These are phyloP conservation scores for Musca vetustissima DNA, from an alignment of 1,140 invertebrate species.

Conservation along the genomic window DNA sequence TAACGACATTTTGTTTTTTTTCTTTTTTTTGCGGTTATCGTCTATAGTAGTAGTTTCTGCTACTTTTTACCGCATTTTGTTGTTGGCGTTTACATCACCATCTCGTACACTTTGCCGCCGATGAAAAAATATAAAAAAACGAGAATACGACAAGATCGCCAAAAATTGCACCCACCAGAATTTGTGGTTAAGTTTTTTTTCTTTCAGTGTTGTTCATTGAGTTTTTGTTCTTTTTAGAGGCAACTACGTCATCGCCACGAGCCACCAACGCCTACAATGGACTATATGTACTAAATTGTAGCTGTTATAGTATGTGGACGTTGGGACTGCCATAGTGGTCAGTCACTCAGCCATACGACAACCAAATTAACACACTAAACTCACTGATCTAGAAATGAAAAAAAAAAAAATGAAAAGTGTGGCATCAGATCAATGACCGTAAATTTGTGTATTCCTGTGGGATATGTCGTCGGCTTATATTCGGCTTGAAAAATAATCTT, in stretches of 20 bases:
- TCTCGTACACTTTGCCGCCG: no score
- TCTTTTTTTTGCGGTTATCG: background rate
- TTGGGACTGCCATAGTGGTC: background rate
- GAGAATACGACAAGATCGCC: no score
- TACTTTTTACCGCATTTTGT: background rate
- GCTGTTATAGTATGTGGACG: background rate
- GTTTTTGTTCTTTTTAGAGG: slow-evolving; percentile 1
- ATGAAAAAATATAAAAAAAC: no score
- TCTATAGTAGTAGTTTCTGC: slow-evolving; percentile 4
- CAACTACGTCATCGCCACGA: slow-evolving; percentile 21
- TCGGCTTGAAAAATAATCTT: no score
- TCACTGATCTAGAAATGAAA: slow-evolving; percentile 19
- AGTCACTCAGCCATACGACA: background rate
- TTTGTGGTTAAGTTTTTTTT: background rate
- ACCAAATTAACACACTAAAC: slow-evolving; percentile 7
- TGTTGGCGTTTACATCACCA: background rate
- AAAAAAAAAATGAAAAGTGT: no score
- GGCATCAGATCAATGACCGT: slow-evolving; percentile 6
- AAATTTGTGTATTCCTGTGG: background rate
- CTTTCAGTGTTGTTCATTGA: background rate
- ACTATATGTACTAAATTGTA: background rate
- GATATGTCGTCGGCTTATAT: no score
- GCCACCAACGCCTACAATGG: slow-evolving; percentile 10
- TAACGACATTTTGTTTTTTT: no score
- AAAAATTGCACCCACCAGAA: slow-evolving; percentile 14